These are phyloP conservation scores for Antheraea yamamai DNA, from an alignment of 2,888 invertebrate genomes.

Conservation along the genomic window DNA sequence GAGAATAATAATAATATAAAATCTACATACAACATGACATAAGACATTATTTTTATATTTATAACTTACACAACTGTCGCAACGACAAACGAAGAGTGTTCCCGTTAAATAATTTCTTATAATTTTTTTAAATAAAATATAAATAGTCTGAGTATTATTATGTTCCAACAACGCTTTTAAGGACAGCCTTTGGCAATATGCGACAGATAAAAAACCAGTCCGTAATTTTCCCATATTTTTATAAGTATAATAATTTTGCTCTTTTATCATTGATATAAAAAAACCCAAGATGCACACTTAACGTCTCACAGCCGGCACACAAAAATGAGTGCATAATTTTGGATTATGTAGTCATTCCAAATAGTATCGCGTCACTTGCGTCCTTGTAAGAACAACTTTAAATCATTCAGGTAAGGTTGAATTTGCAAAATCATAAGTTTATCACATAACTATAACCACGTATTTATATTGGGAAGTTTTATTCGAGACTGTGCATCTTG, in stretches of 20 bases:
- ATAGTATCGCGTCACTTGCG: too few species aligned
- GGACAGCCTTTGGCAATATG: constrained; percentile 23
- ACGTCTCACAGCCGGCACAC: too few species aligned
- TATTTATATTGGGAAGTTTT: too few species aligned
- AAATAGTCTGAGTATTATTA: constrained; percentile 78
- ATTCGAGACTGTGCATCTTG: too few species aligned
- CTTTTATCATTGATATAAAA: too few species aligned
- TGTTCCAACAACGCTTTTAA: constrained; percentile 21
- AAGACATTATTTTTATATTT: constrained; percentile 57
- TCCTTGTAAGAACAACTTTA: too few species aligned
- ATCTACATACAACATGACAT: constrained; percentile 72
- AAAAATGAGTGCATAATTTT: too few species aligned
- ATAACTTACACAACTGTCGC: constrained; percentile 59
- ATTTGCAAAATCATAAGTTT: too few species aligned
- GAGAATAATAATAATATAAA: constrained; percentile 71
- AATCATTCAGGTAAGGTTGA: too few species aligned
- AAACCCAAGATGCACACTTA: too few species aligned
- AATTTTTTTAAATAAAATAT: constrained; percentile 76
- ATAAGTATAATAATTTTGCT: neutral
- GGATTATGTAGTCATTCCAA: too few species aligned
- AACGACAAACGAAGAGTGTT: constrained; percentile 67
- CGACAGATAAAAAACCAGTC: constrained; percentile 13
- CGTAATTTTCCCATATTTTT: neutral
- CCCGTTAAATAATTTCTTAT: constrained; percentile 61
- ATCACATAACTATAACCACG: too few species aligned